Base-by-base conservation (phyloP, 2,797 vertebrate species). In the Mastacembelus armatus region DNA sequence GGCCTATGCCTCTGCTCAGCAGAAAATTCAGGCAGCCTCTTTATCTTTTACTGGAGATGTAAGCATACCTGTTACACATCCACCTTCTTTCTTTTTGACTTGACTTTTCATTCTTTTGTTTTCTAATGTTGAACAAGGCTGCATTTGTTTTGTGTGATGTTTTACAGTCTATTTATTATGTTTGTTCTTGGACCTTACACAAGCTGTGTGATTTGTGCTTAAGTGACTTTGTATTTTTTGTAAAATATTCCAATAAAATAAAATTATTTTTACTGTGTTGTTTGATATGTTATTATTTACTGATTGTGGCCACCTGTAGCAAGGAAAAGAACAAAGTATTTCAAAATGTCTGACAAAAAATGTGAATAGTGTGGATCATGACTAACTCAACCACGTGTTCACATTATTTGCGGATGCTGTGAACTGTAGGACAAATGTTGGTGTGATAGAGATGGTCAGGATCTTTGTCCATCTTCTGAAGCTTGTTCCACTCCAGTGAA, bases 121-220 rank as follows among this genome's bases (percentile, higher is more conserved):
- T 61, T 81, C 39, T 70, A 30, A 74, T 45, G 63, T 77, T 81
- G n/a, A 61, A 66, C 71, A 49, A 61, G 42, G 56, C 64, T 79
- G 70, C 57, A 52, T 86, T 78, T 86, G 68, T 86, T 62, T 74
- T 81, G 76, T 89, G 75, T 74, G 76, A 71, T 65, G 66, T 80
- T 84, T 82, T 79, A 55, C 58, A 49, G 70, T 86, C n/a, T 90
- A 88, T 92, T 90, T 91, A 91, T 88, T 86, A 50, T 77, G 68
- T 71, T 63, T 68, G 69, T 77, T 84, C 51, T 64, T 85, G 64
- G 78, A 89, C 78, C 56, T 81, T 78, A 70, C 57, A 68, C 70
- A 66, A 67, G 62, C 80, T 83, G 66, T 89, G 85, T 80, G 74
- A 77, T 79, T 70, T 90, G 74, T 89, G 77, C 69, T 83, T 67